Conservation (phyloP, 1,140 invertebrate genomes). For the Leptoteleia sp. region DNA sequence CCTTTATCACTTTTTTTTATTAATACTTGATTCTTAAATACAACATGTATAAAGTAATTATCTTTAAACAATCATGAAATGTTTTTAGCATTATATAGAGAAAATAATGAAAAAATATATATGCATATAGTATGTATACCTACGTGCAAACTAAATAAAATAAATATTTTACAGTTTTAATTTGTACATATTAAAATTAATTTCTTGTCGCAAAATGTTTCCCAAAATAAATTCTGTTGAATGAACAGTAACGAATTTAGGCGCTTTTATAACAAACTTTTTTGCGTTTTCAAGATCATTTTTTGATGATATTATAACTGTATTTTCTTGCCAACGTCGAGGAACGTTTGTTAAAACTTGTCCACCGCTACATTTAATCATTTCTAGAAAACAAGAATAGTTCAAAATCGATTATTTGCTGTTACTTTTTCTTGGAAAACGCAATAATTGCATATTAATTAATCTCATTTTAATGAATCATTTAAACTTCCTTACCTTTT, state of each 20-base stretch:
- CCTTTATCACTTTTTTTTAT: too few species aligned
- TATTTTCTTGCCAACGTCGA: slow-evolving; percentile 71
- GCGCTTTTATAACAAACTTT: slow-evolving; percentile 71
- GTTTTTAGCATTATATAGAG: too few species aligned
- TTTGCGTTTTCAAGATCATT: slow-evolving; percentile 73
- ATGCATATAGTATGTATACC: too few species aligned
- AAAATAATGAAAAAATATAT: too few species aligned
- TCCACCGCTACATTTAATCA: slow-evolving; percentile 76
- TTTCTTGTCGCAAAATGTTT: slow-evolving; percentile 78
- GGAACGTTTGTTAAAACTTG: slow-evolving; percentile 71
- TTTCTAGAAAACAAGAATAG: slow-evolving; percentile 65
- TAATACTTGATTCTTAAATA: too few species aligned
- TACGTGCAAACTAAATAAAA: background rate
- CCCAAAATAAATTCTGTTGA: slow-evolving; percentile 78
- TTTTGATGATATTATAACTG: slow-evolving; percentile 73
- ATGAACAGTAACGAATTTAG: slow-evolving; percentile 73
- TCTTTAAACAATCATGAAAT: too few species aligned
- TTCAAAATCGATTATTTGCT: too few species aligned
- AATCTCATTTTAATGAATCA: background rate
- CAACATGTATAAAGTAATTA: too few species aligned
- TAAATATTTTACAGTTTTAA: slow-evolving; percentile 27
- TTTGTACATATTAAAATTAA: slow-evolving; percentile 68
- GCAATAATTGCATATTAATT: background rate
- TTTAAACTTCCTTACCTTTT: slow-evolving; percentile 72
- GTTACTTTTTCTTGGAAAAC: too few species aligned